phyloP scores from a whole-genome alignment of 2,888 invertebrate genomes.

The Apamea crenata region DNA sequence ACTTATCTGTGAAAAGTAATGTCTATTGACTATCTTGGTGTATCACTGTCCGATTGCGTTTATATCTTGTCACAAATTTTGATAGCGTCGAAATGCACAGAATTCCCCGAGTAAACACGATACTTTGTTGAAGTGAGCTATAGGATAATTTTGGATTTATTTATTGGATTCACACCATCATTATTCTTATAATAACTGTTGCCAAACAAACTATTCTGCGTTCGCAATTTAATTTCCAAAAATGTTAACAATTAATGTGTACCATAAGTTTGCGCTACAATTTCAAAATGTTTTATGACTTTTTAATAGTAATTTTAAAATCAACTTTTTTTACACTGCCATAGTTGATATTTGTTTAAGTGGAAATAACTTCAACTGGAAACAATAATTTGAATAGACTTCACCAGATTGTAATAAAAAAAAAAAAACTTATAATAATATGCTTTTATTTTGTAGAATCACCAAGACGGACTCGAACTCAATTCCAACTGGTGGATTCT shows the following conservation, averaged over 20 bases:
- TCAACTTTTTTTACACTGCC: not conserved
- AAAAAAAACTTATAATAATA: not conserved
- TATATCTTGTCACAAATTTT: not conserved
- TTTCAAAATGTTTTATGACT: not conserved
- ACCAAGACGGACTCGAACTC: slow-evolving; percentile 81
- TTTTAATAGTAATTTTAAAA: not conserved
- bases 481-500: slow-evolving; percentile 83
- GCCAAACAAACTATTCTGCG: not conserved
- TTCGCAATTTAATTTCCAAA: not conserved
- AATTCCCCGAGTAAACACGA: too few species aligned
- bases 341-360: not conserved
- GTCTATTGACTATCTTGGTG: not conserved
- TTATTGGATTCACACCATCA: not conserved
- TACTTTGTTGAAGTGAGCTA: not conserved
- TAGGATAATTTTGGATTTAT: not conserved
- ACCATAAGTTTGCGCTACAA: not conserved
- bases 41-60: not conserved
- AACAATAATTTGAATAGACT: not conserved
- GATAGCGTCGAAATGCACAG: not conserved
- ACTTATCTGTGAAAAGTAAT: not conserved
- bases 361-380: not conserved
- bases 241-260: not conserved
- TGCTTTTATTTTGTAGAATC: slow-evolving; percentile 73
- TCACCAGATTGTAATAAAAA: not conserved
- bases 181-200: not conserved